These are phyloP conservation scores for Tetragonula carbonaria DNA, from an alignment of 2,888 invertebrate genomes.

Conservation along the genomic window DNA sequence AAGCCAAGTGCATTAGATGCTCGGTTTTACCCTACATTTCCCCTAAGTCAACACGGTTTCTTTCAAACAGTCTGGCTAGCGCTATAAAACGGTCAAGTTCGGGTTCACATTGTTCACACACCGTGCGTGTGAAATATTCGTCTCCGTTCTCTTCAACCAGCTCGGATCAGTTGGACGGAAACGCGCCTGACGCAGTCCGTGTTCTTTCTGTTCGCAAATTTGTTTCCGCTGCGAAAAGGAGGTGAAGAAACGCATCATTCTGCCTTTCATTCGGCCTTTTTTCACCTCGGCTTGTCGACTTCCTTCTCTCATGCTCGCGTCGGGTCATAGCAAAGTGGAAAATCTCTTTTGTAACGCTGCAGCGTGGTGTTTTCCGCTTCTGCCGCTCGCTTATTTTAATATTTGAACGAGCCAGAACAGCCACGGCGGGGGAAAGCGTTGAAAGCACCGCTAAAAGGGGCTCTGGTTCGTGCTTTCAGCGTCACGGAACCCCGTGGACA, in stretches of 20 bases:
- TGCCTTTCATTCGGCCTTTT: slow-evolving; percentile 67
- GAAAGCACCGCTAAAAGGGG: slow-evolving; percentile 77
- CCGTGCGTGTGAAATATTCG: background rate
- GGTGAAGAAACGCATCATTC: slow-evolving; percentile 37
- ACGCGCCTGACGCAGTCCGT: background rate
- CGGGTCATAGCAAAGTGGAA: slow-evolving; percentile 72
- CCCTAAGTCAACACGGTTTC: too few species aligned
- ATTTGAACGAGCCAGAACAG: slow-evolving; percentile 72
- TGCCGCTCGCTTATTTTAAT: slow-evolving; percentile 77
- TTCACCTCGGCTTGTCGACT: slow-evolving; percentile 9
- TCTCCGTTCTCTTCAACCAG: background rate
- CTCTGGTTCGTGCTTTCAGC: slow-evolving; percentile 65
- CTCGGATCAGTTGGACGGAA: slow-evolving; percentile 23
- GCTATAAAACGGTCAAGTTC: too few species aligned
- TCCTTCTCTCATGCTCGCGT: slow-evolving; percentile 4
- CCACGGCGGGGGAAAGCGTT: slow-evolving; percentile 69
- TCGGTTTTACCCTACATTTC: too few species aligned
- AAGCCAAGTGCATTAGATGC: too few species aligned
- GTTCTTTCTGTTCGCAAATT: slow-evolving; percentile 51
- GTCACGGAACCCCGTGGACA: slow-evolving; percentile 9
- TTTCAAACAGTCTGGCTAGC: too few species aligned
- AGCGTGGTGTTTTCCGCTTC: slow-evolving; percentile 74
- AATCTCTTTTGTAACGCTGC: slow-evolving; percentile 79
- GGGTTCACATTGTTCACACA: too few species aligned
- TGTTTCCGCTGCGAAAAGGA: slow-evolving; percentile 49